phyloP scores from a whole-genome alignment of 2,797 vertebrate species.

The Spatula clypeata region DNA sequence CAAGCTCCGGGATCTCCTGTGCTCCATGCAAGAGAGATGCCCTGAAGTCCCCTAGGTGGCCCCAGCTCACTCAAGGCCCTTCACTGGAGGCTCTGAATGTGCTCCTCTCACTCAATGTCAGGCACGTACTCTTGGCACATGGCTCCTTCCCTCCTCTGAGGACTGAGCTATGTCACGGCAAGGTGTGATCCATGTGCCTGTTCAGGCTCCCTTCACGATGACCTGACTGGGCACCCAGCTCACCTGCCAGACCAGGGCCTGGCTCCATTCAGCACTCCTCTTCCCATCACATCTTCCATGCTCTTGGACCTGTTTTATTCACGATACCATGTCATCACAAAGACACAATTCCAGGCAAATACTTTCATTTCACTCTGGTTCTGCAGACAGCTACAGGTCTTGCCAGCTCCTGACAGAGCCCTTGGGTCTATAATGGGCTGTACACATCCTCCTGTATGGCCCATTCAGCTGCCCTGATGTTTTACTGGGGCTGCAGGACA shows the following conservation, averaged over 20 bases:
- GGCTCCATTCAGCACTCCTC: background rate
- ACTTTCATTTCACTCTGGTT: background rate
- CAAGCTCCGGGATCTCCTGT: background rate
- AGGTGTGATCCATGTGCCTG: background rate
- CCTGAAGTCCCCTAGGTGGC: background rate
- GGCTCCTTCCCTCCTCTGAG: background rate
- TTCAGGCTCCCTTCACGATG: background rate
- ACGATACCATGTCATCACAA: background rate
- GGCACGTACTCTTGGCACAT: background rate
- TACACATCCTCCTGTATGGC: background rate
- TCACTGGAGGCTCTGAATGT: background rate
- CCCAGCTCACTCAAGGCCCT: background rate
- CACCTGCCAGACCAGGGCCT: accelerated
- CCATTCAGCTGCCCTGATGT: background rate
- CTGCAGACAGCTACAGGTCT: background rate
- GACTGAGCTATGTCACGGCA: background rate
- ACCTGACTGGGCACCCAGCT: background rate
- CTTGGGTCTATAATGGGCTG: background rate
- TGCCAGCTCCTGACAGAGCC: background rate
- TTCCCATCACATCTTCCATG: background rate
- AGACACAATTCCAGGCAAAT: background rate
- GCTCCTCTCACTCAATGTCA: background rate
- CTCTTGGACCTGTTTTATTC: background rate
- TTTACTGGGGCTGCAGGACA: background rate
- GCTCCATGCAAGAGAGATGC: background rate